Base-by-base conservation (phyloP, 2,113 vertebrate species). In the Malurus cyaneus region DNA sequence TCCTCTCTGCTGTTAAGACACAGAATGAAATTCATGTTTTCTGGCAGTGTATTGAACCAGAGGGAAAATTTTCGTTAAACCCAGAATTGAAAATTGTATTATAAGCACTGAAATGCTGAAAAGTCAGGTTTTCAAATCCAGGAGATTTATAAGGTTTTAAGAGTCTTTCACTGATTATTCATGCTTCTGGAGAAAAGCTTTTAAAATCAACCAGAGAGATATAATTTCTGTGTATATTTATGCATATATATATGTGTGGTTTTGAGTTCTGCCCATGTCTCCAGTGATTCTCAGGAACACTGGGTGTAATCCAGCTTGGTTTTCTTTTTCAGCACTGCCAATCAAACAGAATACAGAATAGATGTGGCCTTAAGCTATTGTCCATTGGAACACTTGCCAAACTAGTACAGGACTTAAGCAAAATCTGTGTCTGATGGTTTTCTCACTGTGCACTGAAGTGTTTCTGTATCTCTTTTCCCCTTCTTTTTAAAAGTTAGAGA, bases 271-370 rank as follows among this genome's bases (percentile, higher is more conserved):
- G 34, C 36, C 29, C 61, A 56, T 0, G 0, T 72, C 46, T 89
- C 46, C 76, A 29, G 61, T 74, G 81, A 64, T 61, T 80, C 71
- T 66, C 53, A 8, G 8, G 62, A 88, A 79, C 3, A 1, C 21
- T 80, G 26, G 7, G 24, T 73, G 71, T 78, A 92, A 91, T 78
- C 60, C 80, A 78, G 29, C 11, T 65, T 0, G 0, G 7, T 29
- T 79, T 73, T 92, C 64, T 91, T 76, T 88, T 92, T 52, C 29
- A 93, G 62, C 5, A 1, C 19, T 61, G 88, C 65, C 50, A 67
- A 31, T 89, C 83, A 94, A 95, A 93, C 25, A 92, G 84, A 93
- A 93, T 85, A 76, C 12, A 79, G 53, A 87, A 91, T 23, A 93
- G 31, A n/a, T 53, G 24, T 64, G 69, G 59, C 86, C 71, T 92